Base-by-base conservation (phyloP, 2,113 vertebrate species). In the Prochilodus magdalenae region DNA sequence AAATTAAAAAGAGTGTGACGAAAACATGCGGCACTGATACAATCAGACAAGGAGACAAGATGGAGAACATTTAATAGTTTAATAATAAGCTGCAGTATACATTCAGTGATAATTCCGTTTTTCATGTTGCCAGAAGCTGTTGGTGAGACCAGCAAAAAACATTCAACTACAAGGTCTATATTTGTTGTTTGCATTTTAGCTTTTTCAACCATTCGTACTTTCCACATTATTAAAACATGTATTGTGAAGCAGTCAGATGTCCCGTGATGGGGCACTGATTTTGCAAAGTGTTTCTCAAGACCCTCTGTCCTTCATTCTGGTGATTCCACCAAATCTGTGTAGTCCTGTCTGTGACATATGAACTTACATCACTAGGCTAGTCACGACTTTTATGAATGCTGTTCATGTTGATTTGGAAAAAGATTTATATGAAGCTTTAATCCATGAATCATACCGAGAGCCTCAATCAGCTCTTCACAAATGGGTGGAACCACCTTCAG, bases 11-110 rank as follows among this genome's bases (percentile, higher is more conserved):
- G 63, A 59, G 76, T 86, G 74, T 84, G 70, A 29, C 81, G 71
- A 66, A 86, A 80, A 83, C 44, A 44, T 29, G 36, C 53, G 62
- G 22, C 36, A 75, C 63, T 87, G 29, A 73, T 79, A 63, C 66
- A 67, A 62, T 83, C 73, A 93, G 86, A 93, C 92, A 89, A 91
- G 84, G 75, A 92, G 89, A 89, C 91, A 80, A 85, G 86, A 81
- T 89, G 84, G 88, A 90, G 89, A 91, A 95, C 94, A 95, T 95
- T 94, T 94, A 95, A 94, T 94, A 94, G 92, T 95, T 95, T 95
- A 94, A 94, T 94, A 93, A 94, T 92, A 94, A 94, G 93, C 93
- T 94, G 92, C 91, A 94, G 93, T 94, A 92, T 95, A 95, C 94
- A 95, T 95, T 95, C 94, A 94, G 92, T 94, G 94, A 94, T 93